Evolutionary conservation across 2,797 vertebrate species (phyloP), one percentile per base, ranked within the genome.

Genomic region (Thalassophryne amazonica): DNA sequence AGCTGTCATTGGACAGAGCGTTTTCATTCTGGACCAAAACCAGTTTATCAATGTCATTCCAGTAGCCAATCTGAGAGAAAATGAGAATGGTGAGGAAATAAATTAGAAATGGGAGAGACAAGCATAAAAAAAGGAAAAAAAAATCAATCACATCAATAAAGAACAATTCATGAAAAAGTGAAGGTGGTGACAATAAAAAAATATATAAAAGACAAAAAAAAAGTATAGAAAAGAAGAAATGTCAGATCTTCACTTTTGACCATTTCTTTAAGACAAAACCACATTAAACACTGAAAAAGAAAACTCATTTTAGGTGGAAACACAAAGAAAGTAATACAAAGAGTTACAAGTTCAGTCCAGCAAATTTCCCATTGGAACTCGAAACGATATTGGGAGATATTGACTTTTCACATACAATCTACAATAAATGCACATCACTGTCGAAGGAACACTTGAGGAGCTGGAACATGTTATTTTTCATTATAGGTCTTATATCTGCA

Each of bases 21-120:
- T 93, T 94, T 36, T 97, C 93, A 56, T 93, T 96, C 79, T 99
- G 97, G 73, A 98, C 94, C 76, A 99, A 77, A 69, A 99, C 96
- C 52, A 99, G 86, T 80, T 97, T 98, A 88, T 99, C 97, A 73
- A 94, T 94, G 76, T 99, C 97, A 0, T 97, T 99, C 97, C 97
- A 99, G 86, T 99, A 99, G 51, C 97, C 97, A 60, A 99, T 96
- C 97, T 98, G 79, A 55, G 18, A 39, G 60, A 60, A 37, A 43
- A 3, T 56, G 8, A 51, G 30, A 10, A 14, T 7, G 10, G 33
- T 3, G 27, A 18, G 36, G 14, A 9, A 6, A 55, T 37, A 51
- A 19, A n/a, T 10, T 25, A 7, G 25, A 22, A 42, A 32, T 37
- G 5, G 47, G 18, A 21, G 19, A 14, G 4, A 19, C 19, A 20